Base-by-base conservation (phyloP, 2,888 invertebrate genomes). In the Masnerella sp. region DNA sequence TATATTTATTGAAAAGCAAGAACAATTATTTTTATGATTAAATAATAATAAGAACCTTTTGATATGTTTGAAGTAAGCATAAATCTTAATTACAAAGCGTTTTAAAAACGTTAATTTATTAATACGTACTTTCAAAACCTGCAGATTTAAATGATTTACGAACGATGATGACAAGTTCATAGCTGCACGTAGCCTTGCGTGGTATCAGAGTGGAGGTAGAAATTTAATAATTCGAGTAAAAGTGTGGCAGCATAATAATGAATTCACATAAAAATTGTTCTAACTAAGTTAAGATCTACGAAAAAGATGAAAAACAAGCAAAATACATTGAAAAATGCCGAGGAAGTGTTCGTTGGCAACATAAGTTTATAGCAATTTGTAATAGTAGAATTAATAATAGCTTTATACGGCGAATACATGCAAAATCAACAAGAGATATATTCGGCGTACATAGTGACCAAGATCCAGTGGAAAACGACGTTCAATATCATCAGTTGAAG, bases 281-380 rank as follows among this genome's bases (percentile, higher is more conserved):
- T 38, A 18, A 11, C 18, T 32, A 32, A 51, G 12, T 36, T 28
- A 56, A 1, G 42, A n/a, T 38, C 18, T 20, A 56, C 36, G 17
- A 30, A 18, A 49, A 70, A 47, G 20, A 20, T 28, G 49, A 54
- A 40, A 58, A 38, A 18, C 17, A 34, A 32, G n/a, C 12, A 4
- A 67, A 49, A 49, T 5, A 40, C 25, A 18, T 56, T 32, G 25
- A 65, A 38, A 20, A 32, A 54, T 52, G 64, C 58, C 71, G 56
- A 58, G 47, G 43, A 65, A 58, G 51, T 65, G 45, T 58, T 68
- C 43, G 56, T 72, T 49, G 61, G 52, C 54, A 43, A 22, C 17
- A 51, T 72, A 73, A 56, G 38, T 61, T 73, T 49, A 73, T 56
- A 68, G 68, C 25, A 47, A 68, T 74, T 74, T 68, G 36, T 74